These are phyloP conservation scores for Heliconius himera DNA, from an alignment of 1,140 invertebrate genomes.

Conservation along the genomic window DNA sequence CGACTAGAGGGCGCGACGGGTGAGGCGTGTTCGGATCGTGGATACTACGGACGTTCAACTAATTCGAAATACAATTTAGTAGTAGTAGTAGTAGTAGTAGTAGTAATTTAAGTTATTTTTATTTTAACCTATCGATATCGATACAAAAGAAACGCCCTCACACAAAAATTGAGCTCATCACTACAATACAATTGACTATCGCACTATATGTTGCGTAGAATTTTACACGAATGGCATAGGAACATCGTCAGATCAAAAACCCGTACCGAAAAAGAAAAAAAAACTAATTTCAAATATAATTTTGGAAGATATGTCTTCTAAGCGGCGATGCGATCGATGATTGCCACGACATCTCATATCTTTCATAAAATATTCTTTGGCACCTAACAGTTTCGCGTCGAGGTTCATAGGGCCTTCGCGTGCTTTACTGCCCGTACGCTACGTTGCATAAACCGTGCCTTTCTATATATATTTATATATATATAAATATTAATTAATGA, in stretches of 20 bases:
- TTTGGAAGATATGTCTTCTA: slow-evolving; percentile 75
- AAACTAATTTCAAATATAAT: slow-evolving; percentile 67
- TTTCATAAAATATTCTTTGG: slow-evolving; percentile 80
- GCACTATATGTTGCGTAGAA: slow-evolving; percentile 64
- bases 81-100: too few relatives aligned
- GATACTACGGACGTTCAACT: slow-evolving; percentile 61
- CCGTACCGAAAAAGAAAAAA: slow-evolving; percentile 69
- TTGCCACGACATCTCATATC: slow-evolving; percentile 62
- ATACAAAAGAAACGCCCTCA: slow-evolving; percentile 66
- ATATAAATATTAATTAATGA: too few relatives aligned
- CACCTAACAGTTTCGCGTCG: slow-evolving; percentile 71
- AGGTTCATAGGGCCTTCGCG: slow-evolving; percentile 54
- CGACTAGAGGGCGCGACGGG: slow-evolving; percentile 48
- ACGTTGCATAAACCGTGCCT: slow-evolving; percentile 38
- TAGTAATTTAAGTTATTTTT: too few relatives aligned
- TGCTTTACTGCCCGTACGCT: slow-evolving; percentile 20
- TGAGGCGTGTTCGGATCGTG: slow-evolving; percentile 45
- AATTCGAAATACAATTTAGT: slow-evolving; percentile 48
- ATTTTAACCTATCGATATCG: slow-evolving; percentile 48
- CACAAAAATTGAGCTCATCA: slow-evolving; percentile 76
- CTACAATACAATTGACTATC: slow-evolving; percentile 75
- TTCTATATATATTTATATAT: neutral
- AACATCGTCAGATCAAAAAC: slow-evolving; percentile 80
- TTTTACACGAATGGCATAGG: slow-evolving; percentile 71
- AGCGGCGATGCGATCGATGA: slow-evolving; percentile 65